phyloP scores from a whole-genome alignment of 2,113 vertebrate genomes.

The Carollia perspicillata region DNA sequence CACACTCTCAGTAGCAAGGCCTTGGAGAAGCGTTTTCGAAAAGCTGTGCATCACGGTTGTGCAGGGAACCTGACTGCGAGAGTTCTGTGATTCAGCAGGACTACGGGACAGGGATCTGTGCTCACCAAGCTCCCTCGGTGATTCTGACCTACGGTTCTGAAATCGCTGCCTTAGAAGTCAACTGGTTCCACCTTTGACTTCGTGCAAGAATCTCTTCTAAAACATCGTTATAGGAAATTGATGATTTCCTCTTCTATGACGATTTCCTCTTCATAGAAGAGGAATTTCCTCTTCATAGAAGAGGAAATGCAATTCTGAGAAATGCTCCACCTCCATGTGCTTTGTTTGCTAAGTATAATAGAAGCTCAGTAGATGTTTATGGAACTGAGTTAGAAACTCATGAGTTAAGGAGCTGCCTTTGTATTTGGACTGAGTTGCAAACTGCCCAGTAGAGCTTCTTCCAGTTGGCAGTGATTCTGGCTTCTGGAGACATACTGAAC shows the following conservation, averaged over 20 bases:
- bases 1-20: neutral
- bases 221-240: neutral
- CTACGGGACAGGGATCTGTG: neutral
- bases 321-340: neutral
- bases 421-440: neutral
- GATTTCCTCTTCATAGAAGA: neutral
- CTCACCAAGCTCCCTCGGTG: neutral
- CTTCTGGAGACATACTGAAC: constrained; percentile 4
- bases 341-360: neutral
- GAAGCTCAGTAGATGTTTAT: neutral
- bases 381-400: neutral
- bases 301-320: neutral
- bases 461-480: neutral
- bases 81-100: neutral
- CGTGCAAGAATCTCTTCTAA: constrained; percentile 6
- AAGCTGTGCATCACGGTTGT: neutral
- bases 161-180: neutral
- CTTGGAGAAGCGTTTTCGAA: neutral
- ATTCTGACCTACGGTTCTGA: neutral
- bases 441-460: neutral
- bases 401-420: neutral
- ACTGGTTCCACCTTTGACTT: neutral
- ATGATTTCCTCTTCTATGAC: neutral
- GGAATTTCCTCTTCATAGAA: neutral
- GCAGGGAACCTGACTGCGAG: neutral